Evolutionary conservation across 2,797 vertebrate genomes (phyloP), one percentile per base, ranked within the genome.

Genomic region (Crax fasciolata): DNA sequence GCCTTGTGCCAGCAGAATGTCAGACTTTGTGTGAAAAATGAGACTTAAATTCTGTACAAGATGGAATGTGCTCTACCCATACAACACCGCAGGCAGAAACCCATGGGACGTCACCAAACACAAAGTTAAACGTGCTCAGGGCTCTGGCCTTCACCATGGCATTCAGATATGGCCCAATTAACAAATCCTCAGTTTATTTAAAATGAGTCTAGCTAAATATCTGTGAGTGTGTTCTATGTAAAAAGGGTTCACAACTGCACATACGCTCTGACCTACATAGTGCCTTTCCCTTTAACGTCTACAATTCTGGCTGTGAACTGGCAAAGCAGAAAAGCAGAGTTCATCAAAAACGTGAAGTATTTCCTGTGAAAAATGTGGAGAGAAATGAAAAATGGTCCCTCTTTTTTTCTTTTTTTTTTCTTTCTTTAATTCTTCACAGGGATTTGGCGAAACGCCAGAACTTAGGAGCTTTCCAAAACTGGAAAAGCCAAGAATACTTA

Each of bases 331-430:
- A 92, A 90, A 82, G 86, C 92, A 93, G 75, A 91, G 82, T 75
- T 93, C 87, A 93, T 89, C 84, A 96, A 87, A 96, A 95, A 94
- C 30, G 66, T 89, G 93, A 87, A 77, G 79, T 63, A 95, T 95
- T 95, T 94, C 91, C 93, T 92, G 89, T 59, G 90, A 96, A 96
- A 94, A 93, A 85, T 2, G 58, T 27, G 59, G 72, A 89, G 72
- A 85, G 84, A 94, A 65, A 93, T 92, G 86, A 96, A 95, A 92
- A 93, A 92, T 51, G 57, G 57, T 28, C 66, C 39, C 23, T 57
- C 78, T 84, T 20, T 57, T 24, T 48, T 41, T 19, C 3, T 30
- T 30, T 13, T 25, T 27, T 16, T 13, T 57, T 57, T 19, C 11
- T 43, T 65, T 27, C 78, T 54, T 67, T 91, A 95, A 93, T 96